Percentiles rank a stretch among this genome's conserved stretches.
These are phyloP conservation scores for Peromyscus nudipes DNA, from an alignment of 2,797 vertebrate species.

Conservation along the genomic window DNA sequence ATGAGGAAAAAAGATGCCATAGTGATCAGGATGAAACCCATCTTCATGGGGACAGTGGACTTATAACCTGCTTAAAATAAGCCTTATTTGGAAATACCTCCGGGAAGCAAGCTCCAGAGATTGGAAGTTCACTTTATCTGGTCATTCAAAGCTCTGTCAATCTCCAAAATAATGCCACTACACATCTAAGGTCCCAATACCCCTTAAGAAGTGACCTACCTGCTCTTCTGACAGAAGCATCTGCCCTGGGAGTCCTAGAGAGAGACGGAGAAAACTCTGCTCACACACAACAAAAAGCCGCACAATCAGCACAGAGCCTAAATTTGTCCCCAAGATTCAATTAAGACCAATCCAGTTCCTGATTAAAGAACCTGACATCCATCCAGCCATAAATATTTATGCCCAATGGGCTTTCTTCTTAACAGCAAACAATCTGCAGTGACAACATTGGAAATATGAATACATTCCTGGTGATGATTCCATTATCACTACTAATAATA, in stretches of 20 bases:
- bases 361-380: slow-evolving; percentile 87
- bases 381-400: slow-evolving; percentile 88
- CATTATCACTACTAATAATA: slow-evolving; percentile 84
- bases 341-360: slow-evolving; percentile 84
- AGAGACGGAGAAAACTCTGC: slow-evolving; percentile 19
- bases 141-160: not conserved
- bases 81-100: not conserved
- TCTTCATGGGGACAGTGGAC: not conserved
- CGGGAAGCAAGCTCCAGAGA: not conserved
- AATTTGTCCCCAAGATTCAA: slow-evolving; percentile 82
- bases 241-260: not conserved
- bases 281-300: slow-evolving; percentile 45
- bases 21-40: not conserved
- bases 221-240: not conserved
- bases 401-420: slow-evolving; percentile 79
- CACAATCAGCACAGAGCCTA: slow-evolving; percentile 73
- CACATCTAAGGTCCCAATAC: not conserved
- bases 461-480: slow-evolving; percentile 77
- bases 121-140: not conserved
- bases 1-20: not conserved
- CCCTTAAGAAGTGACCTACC: slow-evolving; percentile 1
- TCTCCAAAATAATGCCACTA: not conserved
- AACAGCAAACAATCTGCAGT: slow-evolving; percentile 85
- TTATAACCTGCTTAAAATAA: not conserved
- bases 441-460: slow-evolving; percentile 79